Evolutionary conservation across 2,113 vertebrate genomes (phyloP), one percentile per base, ranked within the genome.

Genomic region (Pseudolaguvia tuberculata): DNA sequence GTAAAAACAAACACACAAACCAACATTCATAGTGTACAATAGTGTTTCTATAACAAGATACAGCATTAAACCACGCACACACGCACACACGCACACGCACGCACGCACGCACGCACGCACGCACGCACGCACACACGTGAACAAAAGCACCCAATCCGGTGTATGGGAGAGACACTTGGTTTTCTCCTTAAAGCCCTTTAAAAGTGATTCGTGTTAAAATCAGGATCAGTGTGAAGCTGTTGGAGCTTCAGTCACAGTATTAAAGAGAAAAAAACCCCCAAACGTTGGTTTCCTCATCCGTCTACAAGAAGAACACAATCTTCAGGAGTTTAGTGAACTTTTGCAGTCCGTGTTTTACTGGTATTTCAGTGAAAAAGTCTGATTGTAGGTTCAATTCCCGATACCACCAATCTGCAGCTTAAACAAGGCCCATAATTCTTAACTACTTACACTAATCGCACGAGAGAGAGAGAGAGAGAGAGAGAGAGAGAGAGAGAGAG

Each of bases 121-220:
- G 17, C 56, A 18, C 13, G 15, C 23, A 31, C n/a, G 9, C 18
- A 27, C 4, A 29, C 23, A 5, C 15, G 31, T 61, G 29, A 35
- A 35, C 3, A 18, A 14, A 20, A 61, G 58, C 1, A 0, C 39
- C 6, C 35, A 21, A 63, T n/a, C 39, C 23, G 23, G n/a, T 23
- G n/a, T 2, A 20, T 14, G 17, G 1, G 23, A 50, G 65, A 0
- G 23, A 9, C 8, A 6, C 9, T 12, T 15, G 11, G 45, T 61
- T 59, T 1, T 48, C 42, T 20, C 9, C 3, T 45, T 50, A 17
- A 21, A 17, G 27, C 9, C 13, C 17, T 53, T 31, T n/a, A 31
- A 51, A 53, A 42, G 31, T 29, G 42, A 61, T 29, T 55, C 61
- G 56, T 61, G 57, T 73, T 51, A 3, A 42, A 35, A 73, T 23